Conservation (phyloP, 2,113 vertebrate genomes). For the Danionella cerebrum region DNA sequence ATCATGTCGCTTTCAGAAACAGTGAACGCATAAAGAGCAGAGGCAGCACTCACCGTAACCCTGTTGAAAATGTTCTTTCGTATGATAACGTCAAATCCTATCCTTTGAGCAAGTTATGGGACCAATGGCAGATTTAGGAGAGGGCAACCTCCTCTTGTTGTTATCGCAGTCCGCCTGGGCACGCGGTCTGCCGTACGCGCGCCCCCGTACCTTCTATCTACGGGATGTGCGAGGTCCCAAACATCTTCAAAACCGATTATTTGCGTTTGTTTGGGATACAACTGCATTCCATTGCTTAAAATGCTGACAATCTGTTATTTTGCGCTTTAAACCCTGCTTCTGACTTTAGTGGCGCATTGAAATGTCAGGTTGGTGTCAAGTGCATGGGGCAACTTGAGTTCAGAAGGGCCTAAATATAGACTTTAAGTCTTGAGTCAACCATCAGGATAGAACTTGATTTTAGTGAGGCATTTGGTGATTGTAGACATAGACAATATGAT, state of each 20-base stretch:
- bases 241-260: background rate
- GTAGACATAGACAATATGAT: too few species aligned
- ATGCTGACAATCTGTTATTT: too few species aligned
- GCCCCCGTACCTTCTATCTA: background rate
- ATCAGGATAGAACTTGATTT: too few species aligned
- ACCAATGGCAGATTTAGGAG: background rate
- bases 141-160: background rate
- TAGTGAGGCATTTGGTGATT: too few species aligned
- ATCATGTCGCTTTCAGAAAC: background rate
- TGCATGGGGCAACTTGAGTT: too few species aligned
- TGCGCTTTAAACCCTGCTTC: too few species aligned
- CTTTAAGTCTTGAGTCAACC: too few species aligned
- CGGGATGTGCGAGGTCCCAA: conserved; percentile 23
- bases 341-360: too few species aligned
- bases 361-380: too few species aligned
- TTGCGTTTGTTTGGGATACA: too few species aligned
- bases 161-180: background rate
- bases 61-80: background rate
- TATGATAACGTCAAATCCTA: background rate
- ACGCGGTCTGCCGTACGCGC: background rate
- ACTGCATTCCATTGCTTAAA: too few species aligned
- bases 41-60: background rate
- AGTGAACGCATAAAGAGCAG: background rate
- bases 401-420: too few species aligned
- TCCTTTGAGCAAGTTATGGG: background rate